Evolutionary conservation across 2,888 invertebrate genomes (phyloP).

Genomic region (Ptychoptera albimana): DNA sequence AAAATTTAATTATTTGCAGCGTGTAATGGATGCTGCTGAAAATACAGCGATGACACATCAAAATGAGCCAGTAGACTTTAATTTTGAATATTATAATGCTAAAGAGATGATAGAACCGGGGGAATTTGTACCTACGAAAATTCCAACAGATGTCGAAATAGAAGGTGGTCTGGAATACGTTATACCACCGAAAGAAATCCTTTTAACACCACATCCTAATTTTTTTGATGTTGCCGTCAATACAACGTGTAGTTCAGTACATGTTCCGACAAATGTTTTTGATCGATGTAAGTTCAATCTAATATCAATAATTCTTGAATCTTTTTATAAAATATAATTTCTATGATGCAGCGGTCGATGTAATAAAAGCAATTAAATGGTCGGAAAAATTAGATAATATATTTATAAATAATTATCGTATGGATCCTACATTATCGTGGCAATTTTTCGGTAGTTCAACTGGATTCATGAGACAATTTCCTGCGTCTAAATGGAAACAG

Average conservation of each 20-base stretch:
- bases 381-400: slow-evolving; percentile 81
- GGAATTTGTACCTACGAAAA: slow-evolving; percentile 34
- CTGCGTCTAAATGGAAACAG: slow-evolving; percentile 68
- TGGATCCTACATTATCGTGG: slow-evolving; percentile 83
- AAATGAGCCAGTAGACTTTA: slow-evolving; percentile 36
- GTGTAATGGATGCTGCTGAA: slow-evolving; percentile 81
- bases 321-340: slow-evolving; percentile 5
- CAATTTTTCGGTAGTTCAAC: slow-evolving; percentile 96
- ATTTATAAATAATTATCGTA: slow-evolving; percentile 73
- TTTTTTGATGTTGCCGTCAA: slow-evolving; percentile 67
- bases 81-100: slow-evolving; percentile 52
- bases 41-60: slow-evolving; percentile 53
- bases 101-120: slow-evolving; percentile 49
- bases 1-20: slow-evolving; percentile 28
- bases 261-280: slow-evolving; percentile 91
- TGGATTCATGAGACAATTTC: slow-evolving; percentile 94
- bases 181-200: slow-evolving; percentile 42
- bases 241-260: slow-evolving; percentile 70
- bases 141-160: slow-evolving; percentile 34
- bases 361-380: slow-evolving; percentile 90
- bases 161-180: slow-evolving; percentile 39
- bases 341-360: slow-evolving; percentile 49
- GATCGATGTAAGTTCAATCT: slow-evolving; percentile 51
- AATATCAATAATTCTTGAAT: neutral
- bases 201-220: slow-evolving; percentile 50